Evolutionary conservation across 1,140 invertebrate genomes (phyloP).

Genomic region (Aethina tumida): DNA sequence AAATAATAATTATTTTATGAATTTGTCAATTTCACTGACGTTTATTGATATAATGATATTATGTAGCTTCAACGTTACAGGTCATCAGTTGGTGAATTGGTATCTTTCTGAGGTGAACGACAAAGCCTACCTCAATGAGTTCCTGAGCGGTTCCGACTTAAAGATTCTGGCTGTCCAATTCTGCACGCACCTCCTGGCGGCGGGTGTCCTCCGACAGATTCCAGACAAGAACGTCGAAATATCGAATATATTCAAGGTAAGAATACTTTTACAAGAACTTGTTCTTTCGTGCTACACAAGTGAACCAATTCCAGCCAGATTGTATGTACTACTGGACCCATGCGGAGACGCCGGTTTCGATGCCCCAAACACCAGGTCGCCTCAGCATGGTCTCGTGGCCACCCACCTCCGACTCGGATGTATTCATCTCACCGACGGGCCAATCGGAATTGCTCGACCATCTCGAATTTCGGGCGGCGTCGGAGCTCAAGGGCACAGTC

Average conservation of each 20-base stretch:
- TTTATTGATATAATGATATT: too few relatives aligned
- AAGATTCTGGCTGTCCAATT: conserved; percentile 68
- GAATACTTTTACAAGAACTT: too few relatives aligned
- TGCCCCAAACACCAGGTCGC: conserved; percentile 61
- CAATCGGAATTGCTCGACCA: conserved; percentile 2
- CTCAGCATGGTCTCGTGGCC: conserved; percentile 37
- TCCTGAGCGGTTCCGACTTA: conserved; percentile 59
- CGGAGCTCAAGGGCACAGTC: conserved; percentile 27
- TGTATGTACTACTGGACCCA: conserved; percentile 84
- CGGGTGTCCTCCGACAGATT: conserved; percentile 71
- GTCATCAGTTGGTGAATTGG: conserved; percentile 86
- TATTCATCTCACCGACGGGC: conserved; percentile 9
- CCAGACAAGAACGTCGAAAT: conserved; percentile 54
- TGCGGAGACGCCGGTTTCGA: conserved; percentile 55
- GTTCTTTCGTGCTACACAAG: neutral
- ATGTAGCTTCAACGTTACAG: conserved; percentile 42
- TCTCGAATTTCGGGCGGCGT: conserved; percentile 4
- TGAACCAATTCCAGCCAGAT: conserved; percentile 54
- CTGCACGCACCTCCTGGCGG: conserved; percentile 80
- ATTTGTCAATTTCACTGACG: too few relatives aligned
- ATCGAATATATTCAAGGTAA: conserved; percentile 68
- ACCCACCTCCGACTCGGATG: conserved; percentile 25
- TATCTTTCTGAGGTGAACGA: conserved; percentile 68
- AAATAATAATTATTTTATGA: too few relatives aligned
- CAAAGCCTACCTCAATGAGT: conserved; percentile 50